Evolutionary conservation across 2,888 invertebrate species (phyloP).

Genomic region (Chrysolina haemoptera): DNA sequence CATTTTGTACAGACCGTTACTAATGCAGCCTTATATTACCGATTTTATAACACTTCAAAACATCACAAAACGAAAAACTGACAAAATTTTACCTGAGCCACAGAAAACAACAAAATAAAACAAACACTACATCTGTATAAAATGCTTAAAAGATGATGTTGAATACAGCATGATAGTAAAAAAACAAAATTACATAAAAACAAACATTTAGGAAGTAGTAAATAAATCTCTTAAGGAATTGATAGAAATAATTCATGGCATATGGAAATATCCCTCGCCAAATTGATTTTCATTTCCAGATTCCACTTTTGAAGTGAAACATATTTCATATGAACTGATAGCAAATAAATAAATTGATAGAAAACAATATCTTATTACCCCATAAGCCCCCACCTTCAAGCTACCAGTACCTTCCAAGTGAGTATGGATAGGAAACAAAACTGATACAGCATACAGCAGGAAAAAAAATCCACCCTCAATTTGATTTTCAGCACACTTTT

Average conservation of each 20-base stretch:
- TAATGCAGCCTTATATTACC: not conserved
- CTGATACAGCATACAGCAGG: not conserved
- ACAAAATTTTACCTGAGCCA: not conserved
- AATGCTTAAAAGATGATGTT: not conserved
- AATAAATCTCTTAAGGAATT: not conserved
- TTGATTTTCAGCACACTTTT: not conserved
- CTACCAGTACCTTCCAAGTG: not conserved
- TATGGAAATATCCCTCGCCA: too few species aligned
- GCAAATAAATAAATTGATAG: not conserved
- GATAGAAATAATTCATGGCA: not conserved
- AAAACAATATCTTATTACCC: not conserved
- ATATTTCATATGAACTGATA: not conserved
- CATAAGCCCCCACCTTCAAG: not conserved
- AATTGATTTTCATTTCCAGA: too few species aligned
- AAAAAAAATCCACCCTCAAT: not conserved
- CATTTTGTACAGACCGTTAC: constrained; percentile 2
- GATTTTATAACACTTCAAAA: not conserved
- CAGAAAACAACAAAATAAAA: not conserved
- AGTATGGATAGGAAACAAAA: not conserved
- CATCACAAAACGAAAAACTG: constrained; percentile 1
- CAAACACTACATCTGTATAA: not conserved
- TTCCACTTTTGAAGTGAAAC: too few species aligned
- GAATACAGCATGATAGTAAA: not conserved
- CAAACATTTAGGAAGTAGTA: not conserved
- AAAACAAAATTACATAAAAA: not conserved